phyloP scores from a whole-genome alignment of 2,797 vertebrate species.

The Salmo trutta region DNA sequence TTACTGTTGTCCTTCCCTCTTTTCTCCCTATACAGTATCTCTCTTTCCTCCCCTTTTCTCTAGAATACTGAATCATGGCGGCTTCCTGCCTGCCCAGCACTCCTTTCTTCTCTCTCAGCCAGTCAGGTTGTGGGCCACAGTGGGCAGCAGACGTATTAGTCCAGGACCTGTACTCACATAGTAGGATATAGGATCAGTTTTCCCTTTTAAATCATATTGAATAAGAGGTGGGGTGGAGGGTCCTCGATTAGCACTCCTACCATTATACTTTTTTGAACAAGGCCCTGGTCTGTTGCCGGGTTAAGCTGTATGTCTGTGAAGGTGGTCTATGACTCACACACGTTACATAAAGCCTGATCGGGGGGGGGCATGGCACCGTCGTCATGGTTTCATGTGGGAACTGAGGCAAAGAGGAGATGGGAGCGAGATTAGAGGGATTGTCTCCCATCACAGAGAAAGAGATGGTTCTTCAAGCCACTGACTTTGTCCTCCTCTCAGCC shows the following conservation, averaged over 20 bases:
- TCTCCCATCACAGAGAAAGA: background rate
- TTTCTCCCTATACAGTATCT: background rate
- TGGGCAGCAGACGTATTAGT: slow-evolving; percentile 61
- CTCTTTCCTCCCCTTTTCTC: slow-evolving; percentile 18
- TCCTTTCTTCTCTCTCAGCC: slow-evolving; percentile 62
- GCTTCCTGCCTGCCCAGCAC: slow-evolving; percentile 65
- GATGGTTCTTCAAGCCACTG: background rate
- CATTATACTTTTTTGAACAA: background rate
- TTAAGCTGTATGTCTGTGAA: background rate
- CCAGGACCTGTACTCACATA: too few relatives aligned
- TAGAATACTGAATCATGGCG: slow-evolving; percentile 67
- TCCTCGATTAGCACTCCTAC: slow-evolving; percentile 19
- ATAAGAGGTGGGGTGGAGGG: too few relatives aligned
- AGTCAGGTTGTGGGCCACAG: slow-evolving; percentile 29
- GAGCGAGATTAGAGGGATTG: background rate
- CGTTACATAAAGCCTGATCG: slow-evolving; percentile 66
- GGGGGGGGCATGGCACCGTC: slow-evolving; percentile 51
- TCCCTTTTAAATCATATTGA: too few relatives aligned
- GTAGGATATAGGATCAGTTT: too few relatives aligned
- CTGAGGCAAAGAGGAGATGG: slow-evolving; percentile 58
- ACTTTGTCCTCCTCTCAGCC: background rate
- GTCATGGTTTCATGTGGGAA: slow-evolving; percentile 68
- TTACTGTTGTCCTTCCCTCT: slow-evolving; percentile 11
- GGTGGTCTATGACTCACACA: slow-evolving; percentile 63
- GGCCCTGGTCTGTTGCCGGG: too few relatives aligned